Base-by-base conservation (phyloP, 2,888 invertebrate genomes). In the Deilephila elpenor region DNA sequence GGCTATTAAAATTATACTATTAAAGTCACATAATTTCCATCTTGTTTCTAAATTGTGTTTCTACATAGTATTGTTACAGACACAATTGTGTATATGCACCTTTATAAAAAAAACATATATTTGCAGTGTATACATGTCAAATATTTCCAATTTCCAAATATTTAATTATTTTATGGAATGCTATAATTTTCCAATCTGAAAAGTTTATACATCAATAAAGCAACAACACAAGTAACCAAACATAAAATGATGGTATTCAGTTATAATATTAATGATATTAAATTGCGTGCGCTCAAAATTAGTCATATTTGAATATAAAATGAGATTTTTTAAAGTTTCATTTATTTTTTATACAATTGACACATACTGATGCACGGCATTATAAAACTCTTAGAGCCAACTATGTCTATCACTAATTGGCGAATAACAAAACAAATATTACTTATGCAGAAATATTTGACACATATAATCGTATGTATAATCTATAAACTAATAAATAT, bases 51-150 rank as follows among this genome's bases (percentile, higher is more conserved):
- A 62, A 44, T 60, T 71, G 20, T 71, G 67, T 64, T 71, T 59
- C 70, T 74, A 60, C 70, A 71, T 70, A 80, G 78, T 75, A 83
- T 81, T 79, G 73, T 86, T 88, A 86, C 88, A 88, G 85, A 82
- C 82, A 82, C 82, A 82, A 77, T 73, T 70, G 72, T 72, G 62
- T 71, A 80, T 77, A 85, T 85, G 86, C 86, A 86, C 84, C 83
- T 77, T 81, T 81, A 75, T 79, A 83, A 74, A 76, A 77, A n/a
- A 76, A 78, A 76, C 71, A 76, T 70, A 29, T 32, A 29, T 53
- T 25, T 25, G 20, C 20, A 19, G 2, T 7, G 32, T 3, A 32
- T 20, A 59, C 56, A 34, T 37, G 64, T 73, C 72, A 73, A 73
- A 73, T 67, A 67, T 73, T 78, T 78, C 79, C 74, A 25, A 25